Conservation (phyloP, 1,140 invertebrate species). For the Cylas formicarius region DNA sequence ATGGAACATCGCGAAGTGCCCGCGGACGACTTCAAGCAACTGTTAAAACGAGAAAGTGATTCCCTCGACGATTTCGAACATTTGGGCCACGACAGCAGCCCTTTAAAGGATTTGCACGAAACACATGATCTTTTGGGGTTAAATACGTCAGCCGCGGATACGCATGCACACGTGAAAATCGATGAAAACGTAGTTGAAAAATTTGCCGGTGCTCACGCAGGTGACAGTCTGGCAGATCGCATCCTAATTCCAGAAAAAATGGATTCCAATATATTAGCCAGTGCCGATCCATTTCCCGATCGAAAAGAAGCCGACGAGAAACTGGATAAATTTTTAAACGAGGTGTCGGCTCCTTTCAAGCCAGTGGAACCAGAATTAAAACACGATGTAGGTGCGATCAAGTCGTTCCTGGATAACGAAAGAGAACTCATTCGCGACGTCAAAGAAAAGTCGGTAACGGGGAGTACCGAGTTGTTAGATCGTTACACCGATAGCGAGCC, state of each 20-base stretch:
- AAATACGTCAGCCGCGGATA: constrained; percentile 18
- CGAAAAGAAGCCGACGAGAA: constrained; percentile 29
- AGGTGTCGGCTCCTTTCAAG: constrained; percentile 27
- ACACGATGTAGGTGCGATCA: constrained; percentile 37
- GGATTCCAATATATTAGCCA: constrained; percentile 33
- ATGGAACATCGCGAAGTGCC: too few species aligned
- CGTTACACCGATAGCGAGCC: constrained; percentile 50
- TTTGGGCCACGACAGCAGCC: constrained; percentile 47
- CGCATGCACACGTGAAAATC: constrained; percentile 28
- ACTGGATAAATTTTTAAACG: constrained; percentile 32
- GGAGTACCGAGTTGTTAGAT: constrained; percentile 41
- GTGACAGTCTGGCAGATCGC: constrained; percentile 17
- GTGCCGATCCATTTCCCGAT: constrained; percentile 30
- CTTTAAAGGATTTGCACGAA: constrained; percentile 18
- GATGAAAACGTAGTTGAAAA: constrained; percentile 20
- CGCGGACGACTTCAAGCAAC: too few species aligned
- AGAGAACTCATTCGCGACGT: constrained; percentile 20
- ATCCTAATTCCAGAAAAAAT: constrained; percentile 22
- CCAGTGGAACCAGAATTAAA: constrained; percentile 23
- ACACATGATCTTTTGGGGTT: constrained; percentile 21
- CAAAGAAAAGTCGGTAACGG: constrained; percentile 34
- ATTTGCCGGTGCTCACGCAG: constrained; percentile 21
- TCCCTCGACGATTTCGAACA: constrained; percentile 67
- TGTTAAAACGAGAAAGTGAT: constrained; percentile 57
- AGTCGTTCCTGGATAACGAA: constrained; percentile 47